Base-by-base conservation (phyloP, 2,888 invertebrate species). In the Cyaniris semiargus region DNA sequence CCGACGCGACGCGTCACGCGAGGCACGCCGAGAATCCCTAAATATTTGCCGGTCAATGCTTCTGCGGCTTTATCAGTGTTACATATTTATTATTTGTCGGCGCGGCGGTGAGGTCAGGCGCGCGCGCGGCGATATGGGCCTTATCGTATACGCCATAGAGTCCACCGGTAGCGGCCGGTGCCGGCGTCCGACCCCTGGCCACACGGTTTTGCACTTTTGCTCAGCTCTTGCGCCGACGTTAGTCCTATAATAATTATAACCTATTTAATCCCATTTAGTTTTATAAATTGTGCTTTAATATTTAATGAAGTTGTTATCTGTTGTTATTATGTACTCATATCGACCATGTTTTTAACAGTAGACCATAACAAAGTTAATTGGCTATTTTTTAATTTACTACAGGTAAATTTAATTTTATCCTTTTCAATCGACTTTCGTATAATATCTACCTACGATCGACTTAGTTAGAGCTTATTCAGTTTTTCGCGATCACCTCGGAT, bases 1-100 rank as follows among this genome's bases (percentile, higher is more conserved):
- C 1, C 1, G 8, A 34, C 34, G n/a, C n/a, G n/a, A n/a, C 34
- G 0, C 34, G 34, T n/a, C n/a, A 15, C 58, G 58, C 10, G 10
- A 10, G 58, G 89, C 87, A 86, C 88, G 89, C 89, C 84, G 86
- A 87, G 88, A 87, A 88, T 90, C 89, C 88, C 89, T 90, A 88
- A 91, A 90, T 91, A 91, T 88, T 87, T 88, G 87, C 88, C 91
- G 92, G 92, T 92, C 93, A 90, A 89, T 90, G 92, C 86, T 91
- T 92, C 91, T 89, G 89, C 88, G 89, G 87, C 86, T 90, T 92
- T 93, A 93, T 93, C 93, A 93, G 90, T 90, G 92, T 92, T 93
- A 93, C 93, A 93, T 92, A 93, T 93, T 93, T 93, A 93, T 93
- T 92, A 92, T 91, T 92, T 91, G 92, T 90, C 91, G 90, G 86